These are phyloP conservation scores for Tragelaphus strepsiceros DNA, from an alignment of 2,113 vertebrate species.

Conservation along the genomic window DNA sequence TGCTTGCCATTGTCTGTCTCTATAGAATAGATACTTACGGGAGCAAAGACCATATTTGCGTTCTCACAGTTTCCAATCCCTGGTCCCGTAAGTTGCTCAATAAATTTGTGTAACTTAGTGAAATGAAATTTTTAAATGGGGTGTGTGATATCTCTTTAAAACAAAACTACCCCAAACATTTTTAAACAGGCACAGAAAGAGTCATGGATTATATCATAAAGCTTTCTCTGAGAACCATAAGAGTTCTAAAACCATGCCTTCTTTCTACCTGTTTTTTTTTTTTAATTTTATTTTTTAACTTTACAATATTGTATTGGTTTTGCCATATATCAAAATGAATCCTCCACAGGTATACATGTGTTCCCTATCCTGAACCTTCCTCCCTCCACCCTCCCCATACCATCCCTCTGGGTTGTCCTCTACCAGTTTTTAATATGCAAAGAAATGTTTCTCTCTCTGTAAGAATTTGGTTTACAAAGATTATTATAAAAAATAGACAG, in stretches of 20 bases:
- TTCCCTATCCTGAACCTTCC: no score
- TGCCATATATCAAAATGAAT: no score
- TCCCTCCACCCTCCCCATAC: no score
- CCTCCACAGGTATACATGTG: no score
- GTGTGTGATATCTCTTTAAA: not conserved
- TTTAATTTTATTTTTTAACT: no score
- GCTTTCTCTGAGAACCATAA: not conserved
- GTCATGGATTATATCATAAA: not conserved
- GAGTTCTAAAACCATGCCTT: not conserved
- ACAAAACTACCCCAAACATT: not conserved
- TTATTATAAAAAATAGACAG: not conserved
- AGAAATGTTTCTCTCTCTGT: not conserved
- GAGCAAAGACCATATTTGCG: not conserved
- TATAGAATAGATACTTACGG: not conserved
- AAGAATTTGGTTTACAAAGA: not conserved
- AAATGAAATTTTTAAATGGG: not conserved
- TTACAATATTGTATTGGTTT: no score
- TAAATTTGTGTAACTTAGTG: not conserved
- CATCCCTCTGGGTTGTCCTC: no score
- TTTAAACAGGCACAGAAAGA: not conserved
- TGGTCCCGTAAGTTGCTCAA: not conserved
- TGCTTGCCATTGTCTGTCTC: not conserved
- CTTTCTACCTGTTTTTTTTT: not conserved
- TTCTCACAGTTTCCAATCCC: not conserved
- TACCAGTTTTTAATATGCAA: not conserved